Evolutionary conservation across 2,888 invertebrate species (phyloP).

Genomic region (Aphelenchoides bicaudatus): DNA sequence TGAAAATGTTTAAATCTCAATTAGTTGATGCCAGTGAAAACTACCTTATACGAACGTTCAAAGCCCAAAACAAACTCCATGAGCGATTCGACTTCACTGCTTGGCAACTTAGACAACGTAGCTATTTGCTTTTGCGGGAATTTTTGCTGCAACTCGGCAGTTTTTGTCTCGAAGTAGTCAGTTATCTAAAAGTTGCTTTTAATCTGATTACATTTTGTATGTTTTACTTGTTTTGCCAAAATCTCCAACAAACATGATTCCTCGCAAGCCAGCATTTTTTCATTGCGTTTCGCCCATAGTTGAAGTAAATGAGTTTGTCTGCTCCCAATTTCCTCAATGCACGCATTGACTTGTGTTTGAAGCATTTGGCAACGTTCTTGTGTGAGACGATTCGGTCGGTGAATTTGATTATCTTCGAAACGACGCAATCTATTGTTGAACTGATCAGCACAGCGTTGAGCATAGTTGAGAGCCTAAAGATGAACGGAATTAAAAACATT

Average conservation of each 20-base stretch:
- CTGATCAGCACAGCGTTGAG: slow-evolving; percentile 8
- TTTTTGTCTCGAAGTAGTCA: not conserved
- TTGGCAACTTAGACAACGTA: not conserved
- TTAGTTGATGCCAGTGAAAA: not conserved
- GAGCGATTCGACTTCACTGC: not conserved
- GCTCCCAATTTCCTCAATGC: not conserved
- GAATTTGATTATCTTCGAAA: not conserved
- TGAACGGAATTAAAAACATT: not conserved
- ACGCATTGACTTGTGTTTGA: not conserved
- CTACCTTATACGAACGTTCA: slow-evolving; percentile 3
- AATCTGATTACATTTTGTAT: not conserved
- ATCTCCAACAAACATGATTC: slow-evolving; percentile 2
- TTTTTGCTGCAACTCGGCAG: not conserved
- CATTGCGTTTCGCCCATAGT: not conserved
- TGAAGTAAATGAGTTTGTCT: not conserved
- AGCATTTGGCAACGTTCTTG: not conserved
- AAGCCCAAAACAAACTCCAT: not conserved
- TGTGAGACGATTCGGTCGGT: not conserved
- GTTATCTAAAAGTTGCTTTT: not conserved
- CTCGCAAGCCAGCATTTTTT: not conserved
- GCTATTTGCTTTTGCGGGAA: slow-evolving; percentile 1
- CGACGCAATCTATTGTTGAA: not conserved
- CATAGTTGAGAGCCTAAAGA: slow-evolving; percentile 6
- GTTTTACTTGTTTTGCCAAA: slow-evolving; percentile 9
- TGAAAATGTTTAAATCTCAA: not conserved